Evolutionary conservation across 2,888 invertebrate species (phyloP).

Genomic region (Stenchaetothrips biformis): DNA sequence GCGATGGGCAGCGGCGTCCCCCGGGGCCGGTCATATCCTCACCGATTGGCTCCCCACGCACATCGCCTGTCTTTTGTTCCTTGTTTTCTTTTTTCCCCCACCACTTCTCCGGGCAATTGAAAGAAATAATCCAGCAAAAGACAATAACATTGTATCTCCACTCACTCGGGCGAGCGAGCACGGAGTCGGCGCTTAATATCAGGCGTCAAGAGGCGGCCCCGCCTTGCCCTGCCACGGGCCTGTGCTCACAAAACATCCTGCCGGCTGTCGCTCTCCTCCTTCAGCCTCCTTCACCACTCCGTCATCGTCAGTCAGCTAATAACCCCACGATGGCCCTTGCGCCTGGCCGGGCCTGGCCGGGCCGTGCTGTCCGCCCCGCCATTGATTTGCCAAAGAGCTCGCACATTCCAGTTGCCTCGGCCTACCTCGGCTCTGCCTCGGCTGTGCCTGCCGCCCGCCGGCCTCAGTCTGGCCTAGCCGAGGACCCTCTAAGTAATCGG

Average conservation of each 20-base stretch:
- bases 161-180: not conserved
- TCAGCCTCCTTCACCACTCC: not conserved
- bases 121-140: not conserved
- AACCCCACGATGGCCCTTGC: not conserved
- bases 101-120: not conserved
- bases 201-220: no score
- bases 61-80: no score
- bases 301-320: slow-evolving; percentile 23
- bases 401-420: not conserved
- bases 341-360: not conserved
- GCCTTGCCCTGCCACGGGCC: no score
- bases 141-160: not conserved
- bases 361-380: not conserved
- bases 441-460: no score
- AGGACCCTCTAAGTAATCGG: no score
- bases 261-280: not conserved
- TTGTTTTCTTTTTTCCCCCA: no score
- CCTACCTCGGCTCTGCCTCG: not conserved
- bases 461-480: no score
- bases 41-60: not conserved
- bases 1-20: no score
- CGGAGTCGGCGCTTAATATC: no score
- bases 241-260: no score
- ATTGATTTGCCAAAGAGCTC: not conserved
- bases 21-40: not conserved